Percentiles rank a stretch among this genome's conserved stretches.
These are phyloP conservation scores for Capitulum mitella DNA, from an alignment of 2,888 invertebrate genomes.

Conservation along the genomic window DNA sequence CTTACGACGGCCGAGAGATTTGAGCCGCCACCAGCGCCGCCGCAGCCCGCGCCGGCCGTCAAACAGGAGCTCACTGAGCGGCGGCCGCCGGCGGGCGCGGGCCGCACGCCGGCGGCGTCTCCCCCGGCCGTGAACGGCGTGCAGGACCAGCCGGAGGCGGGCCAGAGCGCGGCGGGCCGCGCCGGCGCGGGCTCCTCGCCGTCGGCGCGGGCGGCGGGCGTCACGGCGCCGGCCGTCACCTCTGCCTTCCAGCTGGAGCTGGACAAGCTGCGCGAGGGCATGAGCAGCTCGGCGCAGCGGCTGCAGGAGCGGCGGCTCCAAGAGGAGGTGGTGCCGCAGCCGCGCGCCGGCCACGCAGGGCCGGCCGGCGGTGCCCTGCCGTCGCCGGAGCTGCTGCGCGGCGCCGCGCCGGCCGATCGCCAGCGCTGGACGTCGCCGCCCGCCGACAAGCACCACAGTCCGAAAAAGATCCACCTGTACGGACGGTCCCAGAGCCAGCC, in stretches of 20 bases:
- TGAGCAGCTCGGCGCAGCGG: slow-evolving; percentile 2
- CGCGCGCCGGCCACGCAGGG: neutral
- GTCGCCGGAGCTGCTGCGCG: neutral
- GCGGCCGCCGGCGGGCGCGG: too few species aligned
- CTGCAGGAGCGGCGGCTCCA: neutral
- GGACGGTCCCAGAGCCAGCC: neutral
- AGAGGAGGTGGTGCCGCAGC: neutral
- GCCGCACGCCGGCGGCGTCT: too few species aligned
- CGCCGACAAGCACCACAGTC: neutral
- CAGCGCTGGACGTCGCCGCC: neutral
- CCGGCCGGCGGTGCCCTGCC: neutral
- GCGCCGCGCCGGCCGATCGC: neutral
- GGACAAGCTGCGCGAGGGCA: neutral
- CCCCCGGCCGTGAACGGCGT: neutral
- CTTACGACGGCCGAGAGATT: neutral
- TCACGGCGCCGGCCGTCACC: neutral
- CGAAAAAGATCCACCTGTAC: slow-evolving; percentile 16
- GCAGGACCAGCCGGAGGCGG: neutral
- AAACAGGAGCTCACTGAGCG: too few species aligned
- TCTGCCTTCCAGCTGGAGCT: neutral
- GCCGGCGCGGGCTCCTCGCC: neutral
- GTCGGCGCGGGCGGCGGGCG: neutral
- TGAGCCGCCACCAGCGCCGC: neutral
- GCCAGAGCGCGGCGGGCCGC: neutral
- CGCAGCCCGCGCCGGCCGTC: neutral